These are phyloP conservation scores for Chymomyza amoena DNA, from an alignment of 2,888 invertebrate species.

Conservation along the genomic window DNA sequence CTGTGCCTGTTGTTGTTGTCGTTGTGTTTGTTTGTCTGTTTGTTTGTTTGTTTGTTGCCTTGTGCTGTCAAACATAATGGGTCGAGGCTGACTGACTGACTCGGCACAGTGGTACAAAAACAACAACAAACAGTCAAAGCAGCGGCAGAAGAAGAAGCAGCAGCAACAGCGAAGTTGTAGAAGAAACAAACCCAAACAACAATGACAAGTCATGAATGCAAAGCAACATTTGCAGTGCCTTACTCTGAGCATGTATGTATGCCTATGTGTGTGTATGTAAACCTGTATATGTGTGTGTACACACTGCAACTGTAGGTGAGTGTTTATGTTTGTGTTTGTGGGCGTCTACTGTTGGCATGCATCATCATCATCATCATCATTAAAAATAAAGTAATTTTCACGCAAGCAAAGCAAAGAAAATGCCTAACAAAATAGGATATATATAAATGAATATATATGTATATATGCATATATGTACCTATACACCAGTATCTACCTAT, in stretches of 20 bases:
- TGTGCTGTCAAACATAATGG: not conserved
- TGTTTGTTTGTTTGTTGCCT: not conserved
- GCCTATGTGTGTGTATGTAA: not conserved
- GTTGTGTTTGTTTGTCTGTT: not conserved
- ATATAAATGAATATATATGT: constrained; percentile 28
- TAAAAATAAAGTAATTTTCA: constrained; percentile 73
- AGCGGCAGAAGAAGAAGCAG: constrained; percentile 1
- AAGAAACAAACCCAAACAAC: not conserved
- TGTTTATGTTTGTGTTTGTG: not conserved
- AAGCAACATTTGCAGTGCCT: constrained; percentile 1
- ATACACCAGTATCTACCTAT: no score
- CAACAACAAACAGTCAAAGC: constrained; percentile 6
- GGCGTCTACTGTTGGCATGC: constrained; percentile 5
- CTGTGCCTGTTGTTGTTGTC: not conserved
- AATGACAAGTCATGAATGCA: not conserved
- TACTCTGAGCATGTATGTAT: no score
- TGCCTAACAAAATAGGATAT: constrained; percentile 59
- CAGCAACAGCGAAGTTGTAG: not conserved
- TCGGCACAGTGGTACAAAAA: constrained; percentile 35
- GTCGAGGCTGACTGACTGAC: not conserved
- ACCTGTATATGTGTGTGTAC: not conserved
- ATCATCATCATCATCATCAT: constrained; percentile 46
- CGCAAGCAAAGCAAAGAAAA: constrained; percentile 46
- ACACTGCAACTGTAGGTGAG: not conserved
- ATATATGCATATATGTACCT: constrained; percentile 47